Evolutionary conservation across 1,140 invertebrate genomes (phyloP), one percentile per base, ranked within the genome.

Genomic region (Zaprionus tsacasi): DNA sequence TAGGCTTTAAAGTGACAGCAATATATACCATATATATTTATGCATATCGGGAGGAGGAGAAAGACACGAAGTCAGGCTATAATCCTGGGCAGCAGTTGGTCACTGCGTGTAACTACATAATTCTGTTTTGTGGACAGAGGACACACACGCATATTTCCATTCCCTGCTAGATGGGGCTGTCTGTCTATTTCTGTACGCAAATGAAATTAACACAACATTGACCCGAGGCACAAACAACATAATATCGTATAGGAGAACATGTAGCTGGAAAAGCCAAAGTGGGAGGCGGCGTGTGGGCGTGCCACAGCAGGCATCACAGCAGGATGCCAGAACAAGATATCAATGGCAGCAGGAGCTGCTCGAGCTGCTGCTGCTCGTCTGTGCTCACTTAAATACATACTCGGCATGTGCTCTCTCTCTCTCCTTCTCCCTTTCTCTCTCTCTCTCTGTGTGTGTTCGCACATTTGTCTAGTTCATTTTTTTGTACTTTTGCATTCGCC

Each of bases 151-250:
- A 71, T 50, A 50, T 33, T 65, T 50, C 55, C 73, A 64, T 70
- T 50, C 57, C 60, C 57, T 85, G 74, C 72, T 6, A 30, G 76
- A 79, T 76, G 21, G 21, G 21, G 21, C 21, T 69, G 27, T 6
- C 27, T 78, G 58, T 83, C 85, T 83, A 78, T 88, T 89, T 88
- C 79, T 83, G 80, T 78, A 67, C 61, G 58, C 70, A 78, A 88
- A 88, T 88, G 70, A 83, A 88, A 88, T 88, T 88, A 89, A 88
- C 80, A 83, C 80, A 83, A 67, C 82, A 87, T 80, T 78, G 76
- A 69, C 70, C 52, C 69, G 45, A 57, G 56, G 50, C 40, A 27
- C 66, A 35, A 8, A 21, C 54, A 63, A n/a, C 59, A 43, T 63
- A 57, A 72, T 56, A 50, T 21, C 1, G 21, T 56, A 50, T 21